Percentiles rank a stretch among this genome's conserved stretches.
phyloP scores from a whole-genome alignment of 2,797 vertebrate genomes.

The Sandelia bainsii region DNA sequence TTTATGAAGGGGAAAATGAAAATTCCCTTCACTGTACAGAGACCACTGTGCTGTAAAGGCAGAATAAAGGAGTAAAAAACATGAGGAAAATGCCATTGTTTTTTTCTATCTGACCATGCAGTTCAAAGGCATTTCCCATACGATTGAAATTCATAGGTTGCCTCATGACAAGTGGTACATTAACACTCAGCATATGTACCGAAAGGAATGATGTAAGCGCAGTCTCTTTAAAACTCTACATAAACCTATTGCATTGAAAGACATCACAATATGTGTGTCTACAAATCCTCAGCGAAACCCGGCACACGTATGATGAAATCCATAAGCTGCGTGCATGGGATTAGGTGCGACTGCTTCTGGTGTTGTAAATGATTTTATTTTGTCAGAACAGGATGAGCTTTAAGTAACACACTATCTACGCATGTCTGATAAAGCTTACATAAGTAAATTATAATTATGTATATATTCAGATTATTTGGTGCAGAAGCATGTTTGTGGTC shows the following conservation, averaged over 20 bases:
- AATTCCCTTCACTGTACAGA: slow-evolving; percentile 76
- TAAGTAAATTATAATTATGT: slow-evolving; percentile 69
- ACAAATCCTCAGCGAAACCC: slow-evolving; percentile 68
- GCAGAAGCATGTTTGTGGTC: slow-evolving; percentile 63
- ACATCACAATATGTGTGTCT: slow-evolving; percentile 64
- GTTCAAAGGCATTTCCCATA: slow-evolving; percentile 66
- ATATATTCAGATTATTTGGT: slow-evolving; percentile 62
- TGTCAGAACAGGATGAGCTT: slow-evolving; percentile 71
- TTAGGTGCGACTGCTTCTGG: slow-evolving; percentile 70
- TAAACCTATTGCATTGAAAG: slow-evolving; percentile 72
- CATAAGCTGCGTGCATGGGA: slow-evolving; percentile 68
- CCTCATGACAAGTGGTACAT: slow-evolving; percentile 59
- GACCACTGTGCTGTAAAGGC: slow-evolving; percentile 69
- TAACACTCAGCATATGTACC: slow-evolving; percentile 68
- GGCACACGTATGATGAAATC: slow-evolving; percentile 74
- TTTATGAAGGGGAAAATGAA: slow-evolving; percentile 84
- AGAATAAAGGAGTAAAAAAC: slow-evolving; percentile 52
- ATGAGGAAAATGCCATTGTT: slow-evolving; percentile 65
- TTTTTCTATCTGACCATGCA: slow-evolving; percentile 64
- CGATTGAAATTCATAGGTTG: slow-evolving; percentile 72
- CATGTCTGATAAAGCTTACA: slow-evolving; percentile 62
- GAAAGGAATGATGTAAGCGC: slow-evolving; percentile 75
- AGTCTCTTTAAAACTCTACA: slow-evolving; percentile 58
- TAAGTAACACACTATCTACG: slow-evolving; percentile 66
- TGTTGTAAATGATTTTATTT: slow-evolving; percentile 76